Percentiles rank a stretch among this genome's conserved stretches.
These are phyloP conservation scores for Sinocyclocheilus rhinocerous DNA, from an alignment of 2,113 vertebrate genomes.

Conservation along the genomic window DNA sequence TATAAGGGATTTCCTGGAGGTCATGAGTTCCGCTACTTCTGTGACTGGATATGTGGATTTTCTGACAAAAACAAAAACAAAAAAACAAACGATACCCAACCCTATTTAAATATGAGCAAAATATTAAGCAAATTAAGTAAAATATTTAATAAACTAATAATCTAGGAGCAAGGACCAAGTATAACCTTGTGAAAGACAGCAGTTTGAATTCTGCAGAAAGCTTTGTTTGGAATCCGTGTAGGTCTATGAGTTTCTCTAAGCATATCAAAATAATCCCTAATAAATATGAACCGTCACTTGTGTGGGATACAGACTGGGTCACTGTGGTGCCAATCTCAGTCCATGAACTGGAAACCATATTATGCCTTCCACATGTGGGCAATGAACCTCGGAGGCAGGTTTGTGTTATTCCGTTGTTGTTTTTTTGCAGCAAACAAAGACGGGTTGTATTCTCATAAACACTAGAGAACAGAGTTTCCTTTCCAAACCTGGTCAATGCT, in stretches of 20 bases:
- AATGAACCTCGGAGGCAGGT: not conserved
- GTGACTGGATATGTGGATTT: too few relatives aligned
- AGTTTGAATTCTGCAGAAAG: not conserved
- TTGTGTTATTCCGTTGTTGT: not conserved
- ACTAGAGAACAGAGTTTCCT: conserved; percentile 1
- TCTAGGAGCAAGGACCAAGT: not conserved
- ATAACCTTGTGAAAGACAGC: not conserved
- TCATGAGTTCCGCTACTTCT: too few relatives aligned
- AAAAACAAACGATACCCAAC: too few relatives aligned
- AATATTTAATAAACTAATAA: not conserved
- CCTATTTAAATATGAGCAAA: not conserved
- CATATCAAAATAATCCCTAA: not conserved
- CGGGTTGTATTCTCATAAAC: not conserved
- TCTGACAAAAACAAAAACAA: too few relatives aligned
- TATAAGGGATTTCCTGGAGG: too few relatives aligned
- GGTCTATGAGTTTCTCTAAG: not conserved
- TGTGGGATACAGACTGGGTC: not conserved
- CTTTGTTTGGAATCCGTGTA: not conserved
- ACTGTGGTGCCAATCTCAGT: conserved; percentile 32
- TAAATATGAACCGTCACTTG: conserved; percentile 4
- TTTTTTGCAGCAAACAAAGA: conserved; percentile 21
- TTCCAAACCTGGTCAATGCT: conserved; percentile 32
- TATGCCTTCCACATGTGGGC: not conserved
- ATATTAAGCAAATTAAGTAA: not conserved
- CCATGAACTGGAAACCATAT: conserved; percentile 25